Percentiles rank a stretch among this genome's conserved stretches.
These are phyloP conservation scores for Eurytemora carolleeae DNA, from an alignment of 1,140 invertebrate genomes.

Conservation along the genomic window DNA sequence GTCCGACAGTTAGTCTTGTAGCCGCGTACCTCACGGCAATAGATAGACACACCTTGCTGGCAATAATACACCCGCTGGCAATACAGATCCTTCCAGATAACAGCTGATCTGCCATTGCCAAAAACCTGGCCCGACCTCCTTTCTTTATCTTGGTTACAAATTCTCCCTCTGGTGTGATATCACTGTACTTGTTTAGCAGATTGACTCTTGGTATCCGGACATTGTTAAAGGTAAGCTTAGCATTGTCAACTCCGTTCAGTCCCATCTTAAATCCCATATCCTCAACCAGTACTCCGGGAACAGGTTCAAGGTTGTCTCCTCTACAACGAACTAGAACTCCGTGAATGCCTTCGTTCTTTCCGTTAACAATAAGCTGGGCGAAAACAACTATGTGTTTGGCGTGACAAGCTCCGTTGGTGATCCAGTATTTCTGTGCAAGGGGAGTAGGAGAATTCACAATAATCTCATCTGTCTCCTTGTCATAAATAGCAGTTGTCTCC, in stretches of 20 bases:
- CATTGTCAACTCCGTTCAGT: conserved; percentile 23
- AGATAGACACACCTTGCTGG: conserved; percentile 17
- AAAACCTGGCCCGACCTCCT: conserved; percentile 19
- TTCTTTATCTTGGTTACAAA: conserved; percentile 13
- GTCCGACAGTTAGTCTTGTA: conserved; percentile 21
- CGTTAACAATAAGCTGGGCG: conserved; percentile 19
- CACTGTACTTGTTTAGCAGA: conserved; percentile 20
- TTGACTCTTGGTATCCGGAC: conserved; percentile 21
- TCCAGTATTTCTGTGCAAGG: conserved; percentile 23
- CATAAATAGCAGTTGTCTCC: conserved; percentile 23
- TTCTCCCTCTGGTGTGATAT: conserved; percentile 18
- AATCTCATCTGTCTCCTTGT: conserved; percentile 18
- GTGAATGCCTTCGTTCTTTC: conserved; percentile 20
- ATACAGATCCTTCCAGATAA: conserved; percentile 22
- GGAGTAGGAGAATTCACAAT: conserved; percentile 20
- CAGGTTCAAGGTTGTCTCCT: conserved; percentile 19
- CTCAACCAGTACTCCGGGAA: conserved; percentile 20
- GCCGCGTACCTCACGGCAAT: conserved; percentile 21
- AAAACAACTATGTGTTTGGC: conserved; percentile 22
- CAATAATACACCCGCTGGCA: conserved; percentile 17
- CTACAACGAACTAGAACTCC: conserved; percentile 21
- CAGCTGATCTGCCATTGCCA: conserved; percentile 22
- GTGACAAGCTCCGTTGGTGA: conserved; percentile 23
- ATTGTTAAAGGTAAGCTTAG: conserved; percentile 21
- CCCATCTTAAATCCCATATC: conserved; percentile 24